A percentile compares a stretch with the other conserved stretches of the same genome.
These are phyloP conservation scores for Sebastes minor DNA, from an alignment of 2,797 vertebrate genomes.

Conservation along the genomic window DNA sequence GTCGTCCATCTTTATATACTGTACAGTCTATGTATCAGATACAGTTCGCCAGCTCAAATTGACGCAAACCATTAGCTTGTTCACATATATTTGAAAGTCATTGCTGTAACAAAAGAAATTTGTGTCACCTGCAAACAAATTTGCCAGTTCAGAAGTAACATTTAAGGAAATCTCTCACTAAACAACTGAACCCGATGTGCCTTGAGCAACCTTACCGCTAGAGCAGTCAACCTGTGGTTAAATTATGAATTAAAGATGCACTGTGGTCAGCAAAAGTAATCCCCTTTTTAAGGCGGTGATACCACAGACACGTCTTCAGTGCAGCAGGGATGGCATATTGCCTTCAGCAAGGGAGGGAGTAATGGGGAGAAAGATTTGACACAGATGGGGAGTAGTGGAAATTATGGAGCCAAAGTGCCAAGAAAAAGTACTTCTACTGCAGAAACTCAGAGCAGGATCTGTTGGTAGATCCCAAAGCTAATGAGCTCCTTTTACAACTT, in stretches of 20 bases:
- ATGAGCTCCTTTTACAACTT: constrained; percentile 23
- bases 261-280: constrained; percentile 58
- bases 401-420: constrained; percentile 20
- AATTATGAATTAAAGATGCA: background rate
- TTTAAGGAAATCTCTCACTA: background rate
- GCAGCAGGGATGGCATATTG: constrained; percentile 46
- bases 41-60: background rate
- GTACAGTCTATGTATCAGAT: background rate
- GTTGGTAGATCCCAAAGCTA: constrained; percentile 18
- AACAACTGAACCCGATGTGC: background rate
- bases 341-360: constrained; percentile 42
- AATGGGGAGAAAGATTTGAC: constrained; percentile 48
- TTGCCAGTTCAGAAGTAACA: background rate
- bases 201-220: background rate
- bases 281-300: constrained; percentile 27
- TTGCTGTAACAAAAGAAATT: background rate
- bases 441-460: constrained; percentile 20
- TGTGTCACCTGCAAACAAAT: background rate
- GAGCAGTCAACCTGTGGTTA: constrained; percentile 19
- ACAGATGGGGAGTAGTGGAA: constrained; percentile 26
- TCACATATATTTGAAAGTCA: background rate
- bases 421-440: constrained; percentile 30
- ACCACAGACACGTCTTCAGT: constrained; percentile 35
- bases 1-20: too few species aligned
- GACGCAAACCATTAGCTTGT: too few species aligned